Conservation (phyloP, 53 echinoderm and acorn worm species). For the Mesocentrotus franciscanus region DNA sequence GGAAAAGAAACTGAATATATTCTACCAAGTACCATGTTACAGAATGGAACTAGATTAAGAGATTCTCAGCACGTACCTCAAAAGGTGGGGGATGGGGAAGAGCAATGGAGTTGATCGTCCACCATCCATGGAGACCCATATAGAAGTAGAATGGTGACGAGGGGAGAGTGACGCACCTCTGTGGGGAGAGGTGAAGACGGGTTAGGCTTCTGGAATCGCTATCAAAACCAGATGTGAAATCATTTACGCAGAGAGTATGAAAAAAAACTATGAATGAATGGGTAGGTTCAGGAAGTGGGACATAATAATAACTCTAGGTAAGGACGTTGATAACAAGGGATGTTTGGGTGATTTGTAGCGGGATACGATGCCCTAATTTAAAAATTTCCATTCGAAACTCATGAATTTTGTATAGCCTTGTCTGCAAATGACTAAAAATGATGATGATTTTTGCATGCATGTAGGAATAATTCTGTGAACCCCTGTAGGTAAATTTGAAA, state of each 20-base stretch:
- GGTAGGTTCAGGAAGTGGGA: neutral
- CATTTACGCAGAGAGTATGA: neutral
- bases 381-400: neutral
- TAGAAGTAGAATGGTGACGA: neutral
- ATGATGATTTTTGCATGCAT: too few species aligned
- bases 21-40: neutral
- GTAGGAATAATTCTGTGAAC: too few species aligned
- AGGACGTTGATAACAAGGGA: neutral
- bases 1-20: neutral
- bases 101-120: neutral
- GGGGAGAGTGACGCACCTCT: constrained; percentile 20
- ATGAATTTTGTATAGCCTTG: too few species aligned
- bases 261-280: too few species aligned
- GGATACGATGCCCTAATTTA: neutral
- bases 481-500: too few species aligned
- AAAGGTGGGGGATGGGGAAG: neutral
- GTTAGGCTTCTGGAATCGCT: neutral
- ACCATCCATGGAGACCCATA: neutral
- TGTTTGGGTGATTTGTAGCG: neutral
- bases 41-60: neutral
- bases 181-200: constrained; percentile 11
- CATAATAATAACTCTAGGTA: neutral
- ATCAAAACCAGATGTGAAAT: constrained; percentile 16
- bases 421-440: too few species aligned
- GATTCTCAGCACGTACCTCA: neutral